Conservation (phyloP, 2,797 vertebrate genomes). For the Mastacembelus armatus region DNA sequence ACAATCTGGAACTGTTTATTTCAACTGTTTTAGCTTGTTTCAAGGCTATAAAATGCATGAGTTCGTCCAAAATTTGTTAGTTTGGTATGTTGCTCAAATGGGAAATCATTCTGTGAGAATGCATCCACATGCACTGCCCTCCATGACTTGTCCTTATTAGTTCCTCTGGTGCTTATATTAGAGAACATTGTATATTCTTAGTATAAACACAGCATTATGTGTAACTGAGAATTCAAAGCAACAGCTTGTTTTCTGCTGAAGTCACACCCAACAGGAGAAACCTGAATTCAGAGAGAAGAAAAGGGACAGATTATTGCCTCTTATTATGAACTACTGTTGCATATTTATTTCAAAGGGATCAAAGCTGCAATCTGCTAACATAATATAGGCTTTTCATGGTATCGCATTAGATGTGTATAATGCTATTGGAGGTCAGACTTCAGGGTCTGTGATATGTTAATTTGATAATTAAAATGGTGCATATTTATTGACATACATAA, state of each 20-base stretch:
- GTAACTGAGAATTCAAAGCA: slow-evolving; percentile 7
- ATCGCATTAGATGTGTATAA: too few relatives aligned
- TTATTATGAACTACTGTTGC: too few relatives aligned
- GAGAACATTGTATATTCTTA: slow-evolving; percentile 16
- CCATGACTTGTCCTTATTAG: neutral
- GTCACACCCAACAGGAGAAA: too few relatives aligned
- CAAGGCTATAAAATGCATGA: slow-evolving; percentile 42
- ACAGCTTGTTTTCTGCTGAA: slow-evolving; percentile 14
- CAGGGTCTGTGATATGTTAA: too few relatives aligned
- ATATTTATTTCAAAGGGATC: too few relatives aligned
- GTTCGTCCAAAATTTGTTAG: neutral
- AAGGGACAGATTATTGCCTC: too few relatives aligned
- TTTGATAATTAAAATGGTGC: too few relatives aligned
- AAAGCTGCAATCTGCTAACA: too few relatives aligned
- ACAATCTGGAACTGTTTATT: slow-evolving; percentile 26
- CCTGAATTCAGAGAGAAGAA: neutral
- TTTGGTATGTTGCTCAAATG: neutral
- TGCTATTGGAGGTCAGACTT: too few relatives aligned
- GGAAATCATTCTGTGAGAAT: slow-evolving; percentile 16
- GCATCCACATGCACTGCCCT: neutral
- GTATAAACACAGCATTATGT: slow-evolving; percentile 23
- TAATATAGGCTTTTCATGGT: too few relatives aligned
- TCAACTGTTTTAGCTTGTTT: slow-evolving; percentile 42
- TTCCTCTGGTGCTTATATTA: slow-evolving; percentile 23
- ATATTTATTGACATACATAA: too few relatives aligned